Base-by-base conservation (phyloP, 2,888 invertebrate species). In the Melipona bicolor region DNA sequence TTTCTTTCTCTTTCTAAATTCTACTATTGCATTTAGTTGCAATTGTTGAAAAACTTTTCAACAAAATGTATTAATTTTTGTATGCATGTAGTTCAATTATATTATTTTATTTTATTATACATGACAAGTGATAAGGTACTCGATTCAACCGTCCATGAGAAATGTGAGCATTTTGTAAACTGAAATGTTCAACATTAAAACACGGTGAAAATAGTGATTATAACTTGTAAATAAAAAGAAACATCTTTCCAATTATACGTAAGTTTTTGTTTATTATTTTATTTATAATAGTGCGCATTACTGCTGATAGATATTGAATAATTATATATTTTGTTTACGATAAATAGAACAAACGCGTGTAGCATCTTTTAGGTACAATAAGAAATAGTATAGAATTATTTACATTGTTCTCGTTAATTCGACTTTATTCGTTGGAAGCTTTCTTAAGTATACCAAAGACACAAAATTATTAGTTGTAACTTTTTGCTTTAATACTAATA, bases 91-190 rank as follows among this genome's bases (percentile, higher is more conserved):
- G 59, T 84, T 79, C 72, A 62, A 50, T 84, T 78, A 15, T 59
- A 80, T 79, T 36, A 73, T 67, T 70, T 49, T 76, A 36, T 79
- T 84, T 84, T 71, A 65, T 78, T 52, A 67, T 74, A 52, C 54
- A 62, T 59, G 72, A 77, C 79, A 77, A 65, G 52, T 43, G 70
- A 84, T 67, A 68, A 72, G 74, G 77, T 84, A 85, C 84, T 85
- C 85, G 56, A 80, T 84, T 88, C 77, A 88, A 86, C 88, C 88
- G 89, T 89, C 88, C 88, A 84, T 86, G 78, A 84, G 71, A 81
- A 74, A 65, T 78, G 77, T 77, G 83, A 81, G 77, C 79, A 81
- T 84, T 89, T 88, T 79, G 79, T 79, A 73, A 88, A 79, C 73
- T 65, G 85, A 85, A 82, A 82, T 49, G 71, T 78, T 79, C 62